phyloP scores from a whole-genome alignment of 2,113 vertebrate species.

The Antechinus stuartii region DNA sequence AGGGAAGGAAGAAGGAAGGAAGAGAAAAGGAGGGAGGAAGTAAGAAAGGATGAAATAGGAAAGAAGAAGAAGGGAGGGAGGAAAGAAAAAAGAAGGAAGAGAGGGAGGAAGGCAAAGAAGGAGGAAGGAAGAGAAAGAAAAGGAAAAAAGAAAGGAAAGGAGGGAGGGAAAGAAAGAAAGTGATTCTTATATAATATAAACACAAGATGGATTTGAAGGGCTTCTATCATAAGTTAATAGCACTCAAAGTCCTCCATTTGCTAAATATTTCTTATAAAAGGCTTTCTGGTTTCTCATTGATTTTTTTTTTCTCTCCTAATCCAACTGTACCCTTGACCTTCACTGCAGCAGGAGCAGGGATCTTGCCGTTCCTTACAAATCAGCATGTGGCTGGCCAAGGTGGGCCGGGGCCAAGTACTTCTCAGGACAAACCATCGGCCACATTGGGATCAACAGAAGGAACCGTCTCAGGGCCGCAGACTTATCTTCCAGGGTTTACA shows the following conservation, averaged over 20 bases:
- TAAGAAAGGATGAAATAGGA: too few species aligned
- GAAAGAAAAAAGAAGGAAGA: too few species aligned
- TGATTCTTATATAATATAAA: neutral
- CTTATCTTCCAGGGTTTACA: constrained; percentile 84
- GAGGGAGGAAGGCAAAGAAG: too few species aligned
- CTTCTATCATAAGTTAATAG: constrained; percentile 36
- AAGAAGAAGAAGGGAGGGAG: too few species aligned
- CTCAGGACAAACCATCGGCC: constrained; percentile 85
- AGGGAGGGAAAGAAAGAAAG: neutral
- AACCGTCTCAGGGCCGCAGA: constrained; percentile 81
- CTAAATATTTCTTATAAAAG: constrained; percentile 47
- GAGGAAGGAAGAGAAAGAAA: too few species aligned
- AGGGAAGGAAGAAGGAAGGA: too few species aligned
- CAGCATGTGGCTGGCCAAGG: constrained; percentile 81
- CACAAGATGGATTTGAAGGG: neutral
- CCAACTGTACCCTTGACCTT: constrained; percentile 78
- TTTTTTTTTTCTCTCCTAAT: constrained; percentile 86
- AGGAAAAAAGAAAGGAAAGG: too few species aligned
- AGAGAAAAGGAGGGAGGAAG: too few species aligned
- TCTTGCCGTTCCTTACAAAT: constrained; percentile 88
- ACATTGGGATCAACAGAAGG: constrained; percentile 74
- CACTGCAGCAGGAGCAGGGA: constrained; percentile 84
- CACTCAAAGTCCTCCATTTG: neutral
- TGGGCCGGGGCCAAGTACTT: constrained; percentile 76
- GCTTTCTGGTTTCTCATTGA: constrained; percentile 77